These are phyloP conservation scores for Agapostemon virescens DNA, from an alignment of 2,888 invertebrate species.

Conservation along the genomic window DNA sequence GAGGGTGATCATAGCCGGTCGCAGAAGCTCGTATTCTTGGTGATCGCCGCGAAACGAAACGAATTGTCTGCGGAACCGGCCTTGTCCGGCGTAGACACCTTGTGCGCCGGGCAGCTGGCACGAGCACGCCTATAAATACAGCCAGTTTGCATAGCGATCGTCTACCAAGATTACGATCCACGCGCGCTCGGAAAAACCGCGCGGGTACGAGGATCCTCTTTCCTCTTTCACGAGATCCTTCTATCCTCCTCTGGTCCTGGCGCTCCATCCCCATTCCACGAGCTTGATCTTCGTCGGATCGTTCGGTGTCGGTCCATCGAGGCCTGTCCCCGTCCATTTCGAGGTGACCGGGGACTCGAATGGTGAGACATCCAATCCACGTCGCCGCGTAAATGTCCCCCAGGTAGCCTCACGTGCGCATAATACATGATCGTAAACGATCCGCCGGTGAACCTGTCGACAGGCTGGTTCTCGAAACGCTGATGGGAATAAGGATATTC, in stretches of 20 bases:
- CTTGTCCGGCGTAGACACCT: constrained; percentile 33
- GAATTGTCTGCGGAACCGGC: constrained; percentile 34
- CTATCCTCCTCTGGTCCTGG: not conserved
- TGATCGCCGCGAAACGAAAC: constrained; percentile 48
- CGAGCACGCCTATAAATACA: constrained; percentile 64
- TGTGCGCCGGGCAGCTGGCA: constrained; percentile 37
- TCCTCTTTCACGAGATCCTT: not conserved
- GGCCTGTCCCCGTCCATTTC: constrained; percentile 24
- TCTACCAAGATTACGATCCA: constrained; percentile 50
- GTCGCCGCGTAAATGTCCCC: constrained; percentile 44
- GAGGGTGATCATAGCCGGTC: constrained; percentile 43
- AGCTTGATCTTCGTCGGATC: constrained; percentile 6
- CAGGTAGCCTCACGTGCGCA: constrained; percentile 49
- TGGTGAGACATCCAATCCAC: constrained; percentile 46
- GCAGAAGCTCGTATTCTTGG: constrained; percentile 32
- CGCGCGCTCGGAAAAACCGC: constrained; percentile 40
- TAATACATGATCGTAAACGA: constrained; percentile 57
- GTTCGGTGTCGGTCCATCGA: not conserved
- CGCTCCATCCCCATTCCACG: not conserved
- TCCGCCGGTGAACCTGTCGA: constrained; percentile 61
- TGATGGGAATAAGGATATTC: constrained; percentile 50
- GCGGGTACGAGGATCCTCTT: not conserved
- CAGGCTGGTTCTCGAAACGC: constrained; percentile 56
- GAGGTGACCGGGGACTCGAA: constrained; percentile 28
- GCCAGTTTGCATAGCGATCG: constrained; percentile 56